Evolutionary conservation across 2,888 invertebrate species (phyloP).

Genomic region (Geotrupes spiniger): DNA sequence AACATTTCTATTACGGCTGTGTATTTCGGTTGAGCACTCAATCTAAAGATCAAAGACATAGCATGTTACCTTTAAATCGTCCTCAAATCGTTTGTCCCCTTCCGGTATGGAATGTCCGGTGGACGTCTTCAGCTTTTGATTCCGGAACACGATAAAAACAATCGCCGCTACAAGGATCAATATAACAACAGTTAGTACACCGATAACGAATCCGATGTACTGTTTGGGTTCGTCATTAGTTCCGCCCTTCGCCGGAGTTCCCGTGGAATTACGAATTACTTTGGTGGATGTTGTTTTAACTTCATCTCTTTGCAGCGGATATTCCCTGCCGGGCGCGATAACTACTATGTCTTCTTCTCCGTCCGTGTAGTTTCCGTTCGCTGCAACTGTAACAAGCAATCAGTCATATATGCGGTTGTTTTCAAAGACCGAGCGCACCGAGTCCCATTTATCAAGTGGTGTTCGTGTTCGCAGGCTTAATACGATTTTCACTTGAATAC

Average conservation of each 20-base stretch:
- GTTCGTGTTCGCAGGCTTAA: conserved; percentile 19
- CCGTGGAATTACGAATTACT: conserved; percentile 52
- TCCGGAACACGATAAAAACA: conserved; percentile 66
- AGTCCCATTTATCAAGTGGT: conserved; percentile 22
- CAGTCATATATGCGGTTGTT: conserved; percentile 20
- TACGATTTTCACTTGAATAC: conserved; percentile 18
- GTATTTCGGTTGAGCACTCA: conserved; percentile 2
- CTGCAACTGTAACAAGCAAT: conserved; percentile 52
- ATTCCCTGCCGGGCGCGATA: conserved; percentile 55
- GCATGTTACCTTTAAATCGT: conserved; percentile 37
- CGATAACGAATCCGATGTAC: conserved; percentile 66
- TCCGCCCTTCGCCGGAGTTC: conserved; percentile 29
- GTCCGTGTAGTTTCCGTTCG: conserved; percentile 62
- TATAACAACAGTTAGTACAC: conserved; percentile 69
- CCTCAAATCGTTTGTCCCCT: conserved; percentile 51
- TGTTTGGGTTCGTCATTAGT: conserved; percentile 57
- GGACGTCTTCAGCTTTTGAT: conserved; percentile 55
- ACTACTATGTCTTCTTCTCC: conserved; percentile 54
- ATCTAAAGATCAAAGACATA: conserved; percentile 9
- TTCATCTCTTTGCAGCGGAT: conserved; percentile 67
- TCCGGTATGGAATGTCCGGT: conserved; percentile 35
- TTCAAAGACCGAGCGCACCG: conserved; percentile 19
- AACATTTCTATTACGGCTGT: conserved; percentile 1
- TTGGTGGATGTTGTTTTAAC: conserved; percentile 60
- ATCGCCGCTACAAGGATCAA: conserved; percentile 68